Base-by-base conservation (phyloP, 2,888 invertebrate genomes). In the Galerucella nymphaeae region DNA sequence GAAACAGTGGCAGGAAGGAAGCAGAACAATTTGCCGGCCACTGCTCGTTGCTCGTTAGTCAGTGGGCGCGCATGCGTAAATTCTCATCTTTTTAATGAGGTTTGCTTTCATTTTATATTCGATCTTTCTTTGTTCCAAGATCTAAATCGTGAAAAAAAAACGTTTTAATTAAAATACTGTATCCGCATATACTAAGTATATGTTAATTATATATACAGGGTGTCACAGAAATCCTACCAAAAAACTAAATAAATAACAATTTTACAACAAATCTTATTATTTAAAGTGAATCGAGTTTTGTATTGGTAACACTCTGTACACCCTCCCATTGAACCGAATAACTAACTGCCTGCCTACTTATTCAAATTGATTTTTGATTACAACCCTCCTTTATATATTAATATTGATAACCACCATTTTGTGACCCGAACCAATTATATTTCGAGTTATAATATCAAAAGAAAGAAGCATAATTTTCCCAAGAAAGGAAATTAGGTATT, bases 11-110 rank as follows among this genome's bases (percentile, higher is more conserved):
- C 70, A 84, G 85, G 85, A 85, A 86, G 85, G 86, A 85, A 86
- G 82, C 83, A 80, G 82, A 81, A 79, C 83, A 84, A 84, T 84
- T 84, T 83, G 82, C 82, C 83, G 84, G 83, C 80, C 84, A 83
- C 81, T 82, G 83, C 81, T 81, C 81, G 80, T 42, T 18, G 41
- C 42, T 63, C 57, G 64, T 38, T 70, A 57, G 77, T 79, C 81
- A 83, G 71, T 83, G 83, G 80, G 78, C 82, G 82, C 84, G 84
- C 84, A 83, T 83, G 83, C 84, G 84, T 83, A 76, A 79, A 80
- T 78, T 79, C 77, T 79, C 70, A 79, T 81, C 79, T 71, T 74
- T 81, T 78, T 80, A 74, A 77, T 75, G 70, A 77, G 75, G 3
- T 58, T 23, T 30, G 5, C 72, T 75, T 76, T 59, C 72, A 53